Evolutionary conservation across 2,888 invertebrate species (phyloP), one percentile per base, ranked within the genome.

Genomic region (Elegia similella): DNA sequence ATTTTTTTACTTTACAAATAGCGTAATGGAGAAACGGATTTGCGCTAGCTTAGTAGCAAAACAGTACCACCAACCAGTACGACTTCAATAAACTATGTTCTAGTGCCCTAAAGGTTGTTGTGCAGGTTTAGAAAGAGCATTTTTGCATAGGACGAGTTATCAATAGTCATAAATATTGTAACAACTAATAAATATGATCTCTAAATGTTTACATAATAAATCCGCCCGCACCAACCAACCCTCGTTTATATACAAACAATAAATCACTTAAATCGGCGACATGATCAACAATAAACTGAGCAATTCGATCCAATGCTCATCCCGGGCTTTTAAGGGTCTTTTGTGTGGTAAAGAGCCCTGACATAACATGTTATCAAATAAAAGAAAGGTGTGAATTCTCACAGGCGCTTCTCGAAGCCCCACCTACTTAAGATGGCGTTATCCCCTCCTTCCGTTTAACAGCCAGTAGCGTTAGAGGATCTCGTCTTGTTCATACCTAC

Each of bases 301-400:
- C 82, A 84, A 88, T 84, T 82, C 82, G 83, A 85, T 82, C 82
- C 81, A 73, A 75, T 75, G 76, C 81, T 86, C 87, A 90, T 90
- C 87, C 84, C 79, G 82, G 84, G 86, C 91, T 91, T 91, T 90
- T 89, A 91, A 83, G 82, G 84, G 77, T 80, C 86, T 78, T 86
- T 90, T 90, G 87, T 90, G 81, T 78, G 76, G 80, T 82, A 83
- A 88, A 89, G 86, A 85, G 84, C 83, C 79, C 87, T 86, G 86
- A 88, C 84, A 88, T 88, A 88, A 88, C 84, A 84, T 84, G 86
- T 86, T 90, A 89, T 85, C 91, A 89, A 90, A 90, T 89, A 89
- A 88, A 89, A 88, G 89, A 89, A 91, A 90, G 91, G 91, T 91
- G 91, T 89, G 88, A 91, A 90, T 86, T 86, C 88, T 91, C 90